Base-by-base conservation (phyloP, 2,888 invertebrate genomes). In the Synergus umbraculus region DNA sequence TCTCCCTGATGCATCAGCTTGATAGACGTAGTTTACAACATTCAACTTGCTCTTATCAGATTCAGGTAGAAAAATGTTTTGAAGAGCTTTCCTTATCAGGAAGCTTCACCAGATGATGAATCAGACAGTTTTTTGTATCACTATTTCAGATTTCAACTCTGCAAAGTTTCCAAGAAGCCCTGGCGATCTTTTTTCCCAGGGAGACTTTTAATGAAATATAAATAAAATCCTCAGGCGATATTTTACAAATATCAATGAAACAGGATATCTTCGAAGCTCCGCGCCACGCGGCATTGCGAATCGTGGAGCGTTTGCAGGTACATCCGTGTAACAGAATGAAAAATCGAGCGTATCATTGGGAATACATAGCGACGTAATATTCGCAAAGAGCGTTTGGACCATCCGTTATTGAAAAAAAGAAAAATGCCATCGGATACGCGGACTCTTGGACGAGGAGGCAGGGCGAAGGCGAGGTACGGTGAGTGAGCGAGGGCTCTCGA, bases 371-470 rank as follows among this genome's bases (percentile, higher is more conserved):
- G 49, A 54, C 29, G 69, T 73, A 73, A 73, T 73, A 73, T 73
- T 73, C 73, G 54, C 73, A 73, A 41, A 73, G 73, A 54, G 73
- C 73, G 73, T 58, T 67, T 82, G 78, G 79, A 76, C 79, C 82
- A 77, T 79, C 81, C 83, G 82, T 84, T 84, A 82, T 80, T 82
- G 82, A 83, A 83, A 82, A 82, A 84, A 76, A 79, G 49, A 82
- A 83, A 83, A 85, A 86, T 84, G 78, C 83, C 84, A 80, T 79
- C 78, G 85, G 81, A 76, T 76, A 69, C 65, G 44, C 76, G 76
- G 63, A 65, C 78, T 79, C 64, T 78, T 66, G 66, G 43, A 63
- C 10, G 63, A 29, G 29, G 64, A 66, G 43, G 63, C 60, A 76
- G 54, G 64, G 49, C 63, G 18, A 78, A 78, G 66, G 65, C 44